These are phyloP conservation scores for Nannoperca obscura DNA, from an alignment of 2,797 vertebrate species.

Conservation along the genomic window DNA sequence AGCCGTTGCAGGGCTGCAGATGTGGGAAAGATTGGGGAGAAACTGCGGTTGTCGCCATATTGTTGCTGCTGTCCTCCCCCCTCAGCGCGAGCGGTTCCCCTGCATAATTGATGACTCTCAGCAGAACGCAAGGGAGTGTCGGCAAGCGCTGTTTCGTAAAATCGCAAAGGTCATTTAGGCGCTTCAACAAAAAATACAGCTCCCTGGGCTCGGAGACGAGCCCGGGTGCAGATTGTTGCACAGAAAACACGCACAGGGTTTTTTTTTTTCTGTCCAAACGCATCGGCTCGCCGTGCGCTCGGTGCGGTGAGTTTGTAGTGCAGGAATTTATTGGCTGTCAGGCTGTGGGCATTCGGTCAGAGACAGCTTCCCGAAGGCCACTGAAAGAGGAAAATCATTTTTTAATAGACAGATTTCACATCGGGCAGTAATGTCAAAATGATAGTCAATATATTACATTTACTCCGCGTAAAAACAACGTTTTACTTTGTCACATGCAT, in stretches of 20 bases:
- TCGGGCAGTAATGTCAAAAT: not conserved
- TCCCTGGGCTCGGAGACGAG: constrained; percentile 12
- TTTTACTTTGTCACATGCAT: not conserved
- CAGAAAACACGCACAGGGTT: constrained; percentile 34
- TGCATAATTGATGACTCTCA: constrained; percentile 93
- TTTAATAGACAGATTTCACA: not conserved
- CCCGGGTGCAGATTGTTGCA: constrained; percentile 26
- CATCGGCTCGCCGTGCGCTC: constrained; percentile 31
- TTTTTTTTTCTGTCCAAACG: constrained; percentile 20
- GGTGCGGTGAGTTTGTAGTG: constrained; percentile 36
- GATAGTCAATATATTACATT: not conserved
- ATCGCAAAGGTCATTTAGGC: constrained; percentile 75
- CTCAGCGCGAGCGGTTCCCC: constrained; percentile 85
- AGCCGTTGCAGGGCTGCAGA: constrained; percentile 91
- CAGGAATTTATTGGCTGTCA: constrained; percentile 40
- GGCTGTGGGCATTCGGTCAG: constrained; percentile 18
- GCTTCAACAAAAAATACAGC: not conserved
- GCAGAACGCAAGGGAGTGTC: constrained; percentile 87
- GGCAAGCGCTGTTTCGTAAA: constrained; percentile 69
- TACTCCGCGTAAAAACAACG: not conserved
- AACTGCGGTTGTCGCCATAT: constrained; percentile 99
- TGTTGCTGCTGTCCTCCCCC: constrained; percentile 91
- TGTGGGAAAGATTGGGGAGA: constrained; percentile 89
- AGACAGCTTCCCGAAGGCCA: constrained; percentile 21
- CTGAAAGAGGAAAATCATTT: not conserved